Evolutionary conservation across 2,888 invertebrate genomes (phyloP).

Genomic region (Dyspetes luteomarginatus): DNA sequence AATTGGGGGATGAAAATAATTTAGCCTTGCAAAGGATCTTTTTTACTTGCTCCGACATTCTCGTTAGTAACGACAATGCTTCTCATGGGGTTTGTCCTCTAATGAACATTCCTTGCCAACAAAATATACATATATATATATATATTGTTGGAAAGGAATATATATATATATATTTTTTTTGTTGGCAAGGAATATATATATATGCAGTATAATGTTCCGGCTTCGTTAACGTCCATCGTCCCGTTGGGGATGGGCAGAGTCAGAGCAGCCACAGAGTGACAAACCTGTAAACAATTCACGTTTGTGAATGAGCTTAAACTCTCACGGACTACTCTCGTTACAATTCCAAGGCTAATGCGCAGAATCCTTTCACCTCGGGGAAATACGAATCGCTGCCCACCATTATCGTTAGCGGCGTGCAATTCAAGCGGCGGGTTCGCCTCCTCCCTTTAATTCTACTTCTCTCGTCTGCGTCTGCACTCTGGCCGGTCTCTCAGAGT

Average conservation of each 20-base stretch:
- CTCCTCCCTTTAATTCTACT: slow-evolving; percentile 27
- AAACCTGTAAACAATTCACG: slow-evolving; percentile 40
- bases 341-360: slow-evolving; percentile 41
- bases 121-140: slow-evolving; percentile 33
- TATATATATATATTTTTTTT: too few species aligned
- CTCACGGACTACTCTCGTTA: slow-evolving; percentile 46
- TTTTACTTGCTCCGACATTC: background rate
- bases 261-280: slow-evolving; percentile 26
- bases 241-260: background rate
- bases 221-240: slow-evolving; percentile 28
- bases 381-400: slow-evolving; percentile 55
- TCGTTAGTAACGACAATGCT: slow-evolving; percentile 23
- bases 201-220: too few species aligned
- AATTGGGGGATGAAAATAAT: slow-evolving; percentile 16
- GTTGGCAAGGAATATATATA: too few species aligned
- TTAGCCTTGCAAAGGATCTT: too few species aligned
- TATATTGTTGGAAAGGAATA: too few species aligned
- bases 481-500: background rate
- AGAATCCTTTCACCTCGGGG: slow-evolving; percentile 47
- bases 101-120: slow-evolving; percentile 45
- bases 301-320: slow-evolving; percentile 55
- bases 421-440: slow-evolving; percentile 47
- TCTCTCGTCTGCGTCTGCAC: background rate
- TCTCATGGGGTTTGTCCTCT: slow-evolving; percentile 19
- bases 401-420: slow-evolving; percentile 62